Base-by-base conservation (phyloP, 2,888 invertebrate species). In the Ceraclea dissimilis region DNA sequence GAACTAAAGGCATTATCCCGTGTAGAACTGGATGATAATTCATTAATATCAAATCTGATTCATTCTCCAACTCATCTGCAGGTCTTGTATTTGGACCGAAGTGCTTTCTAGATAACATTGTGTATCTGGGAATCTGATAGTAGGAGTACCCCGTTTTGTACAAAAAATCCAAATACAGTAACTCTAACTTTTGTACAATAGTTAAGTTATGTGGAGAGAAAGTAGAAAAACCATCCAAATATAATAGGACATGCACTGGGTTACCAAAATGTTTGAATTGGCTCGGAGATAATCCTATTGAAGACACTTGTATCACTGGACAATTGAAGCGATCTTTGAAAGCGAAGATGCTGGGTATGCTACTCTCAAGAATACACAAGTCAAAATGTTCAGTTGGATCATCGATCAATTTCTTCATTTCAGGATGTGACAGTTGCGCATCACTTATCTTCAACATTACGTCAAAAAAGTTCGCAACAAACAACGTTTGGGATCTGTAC, bases 361-460 rank as follows among this genome's bases (percentile, higher is more conserved):
- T 70, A n/a, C 75, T 73, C 66, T 83, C 83, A 2, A 77, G 72
- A 39, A 83, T 68, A 1, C 82, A 74, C 31, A 81, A 64, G 66
- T 83, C 83, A 61, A 82, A 83, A 54, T 71, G 70, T 21, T 76
- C 67, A 22, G 72, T 73, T 1, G 71, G 72, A 56, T 74, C 51
- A 2, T 63, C 58, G 2, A 68, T 56, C 2, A 67, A 50, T 16
- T 61, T 34, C 59, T 66, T 63, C 19, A 69, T 61, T 63, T 66
- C 65, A 19, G 64, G 60, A 16, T 63, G 63, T 53, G 63, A 62
- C 13, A 67, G 46, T 51, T 66, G 65, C 18, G 59, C 61, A 31
- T 66, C 66, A 1, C 63, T 59, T 16, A 63, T 43, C 17, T 48
- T 22, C 19, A 46, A 44, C 53, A 56, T 39, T 0, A 50, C 26